These are phyloP conservation scores for Anoura caudifer DNA, from an alignment of 2,113 vertebrate species.

Conservation along the genomic window DNA sequence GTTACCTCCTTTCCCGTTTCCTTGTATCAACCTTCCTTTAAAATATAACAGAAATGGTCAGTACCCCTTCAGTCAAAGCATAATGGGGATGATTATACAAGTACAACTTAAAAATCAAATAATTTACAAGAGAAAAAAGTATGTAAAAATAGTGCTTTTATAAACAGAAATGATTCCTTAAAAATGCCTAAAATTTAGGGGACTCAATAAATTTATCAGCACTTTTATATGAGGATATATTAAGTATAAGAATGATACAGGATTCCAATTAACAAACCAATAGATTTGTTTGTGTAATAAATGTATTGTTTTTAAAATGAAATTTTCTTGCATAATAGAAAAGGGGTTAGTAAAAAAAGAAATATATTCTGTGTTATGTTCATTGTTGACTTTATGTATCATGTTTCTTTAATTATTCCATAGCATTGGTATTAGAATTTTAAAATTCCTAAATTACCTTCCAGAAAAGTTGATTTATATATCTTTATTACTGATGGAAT, in stretches of 20 bases:
- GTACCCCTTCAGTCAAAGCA: not conserved
- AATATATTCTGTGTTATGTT: slow-evolving; percentile 23
- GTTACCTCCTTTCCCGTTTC: not conserved
- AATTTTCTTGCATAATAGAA: not conserved
- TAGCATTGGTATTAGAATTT: slow-evolving; percentile 63
- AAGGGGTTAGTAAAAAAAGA: not conserved
- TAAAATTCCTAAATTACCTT: slow-evolving; percentile 69
- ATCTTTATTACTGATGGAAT: slow-evolving; percentile 61
- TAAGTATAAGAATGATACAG: not conserved
- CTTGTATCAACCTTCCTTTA: not conserved
- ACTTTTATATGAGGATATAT: not conserved
- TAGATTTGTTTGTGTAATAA: not conserved
- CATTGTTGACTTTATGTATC: slow-evolving; percentile 62
- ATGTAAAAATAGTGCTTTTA: not conserved
- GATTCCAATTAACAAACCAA: not conserved
- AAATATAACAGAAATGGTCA: not conserved
- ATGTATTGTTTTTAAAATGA: not conserved
- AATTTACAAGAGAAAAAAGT: not conserved
- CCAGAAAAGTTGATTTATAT: slow-evolving; percentile 67
- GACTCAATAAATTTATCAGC: not conserved
- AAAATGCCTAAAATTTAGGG: not conserved
- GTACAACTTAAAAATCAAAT: not conserved
- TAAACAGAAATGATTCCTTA: not conserved
- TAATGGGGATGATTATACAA: not conserved
- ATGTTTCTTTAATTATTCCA: slow-evolving; percentile 70